phyloP scores from a whole-genome alignment of 2,797 vertebrate species.

The Notoglanidium macrostoma region DNA sequence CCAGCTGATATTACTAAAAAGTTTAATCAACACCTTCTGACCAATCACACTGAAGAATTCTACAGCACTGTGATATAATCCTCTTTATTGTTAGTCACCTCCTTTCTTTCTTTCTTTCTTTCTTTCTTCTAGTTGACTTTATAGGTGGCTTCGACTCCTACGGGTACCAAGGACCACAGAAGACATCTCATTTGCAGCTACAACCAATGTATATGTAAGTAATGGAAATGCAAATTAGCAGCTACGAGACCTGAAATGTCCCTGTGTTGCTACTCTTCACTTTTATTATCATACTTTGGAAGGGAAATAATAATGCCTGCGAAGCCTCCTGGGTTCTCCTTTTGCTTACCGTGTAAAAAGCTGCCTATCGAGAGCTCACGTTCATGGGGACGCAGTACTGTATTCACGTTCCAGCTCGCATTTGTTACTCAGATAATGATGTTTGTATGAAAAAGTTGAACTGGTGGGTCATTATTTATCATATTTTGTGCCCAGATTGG shows the following conservation, averaged over 20 bases:
- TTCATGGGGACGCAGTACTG: background rate
- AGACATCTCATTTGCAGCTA: slow-evolving; percentile 98
- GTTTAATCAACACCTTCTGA: background rate
- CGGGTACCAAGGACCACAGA: slow-evolving; percentile 98
- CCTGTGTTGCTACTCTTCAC: background rate
- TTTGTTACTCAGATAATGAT: background rate
- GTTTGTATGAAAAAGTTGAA: background rate
- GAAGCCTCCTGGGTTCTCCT: background rate
- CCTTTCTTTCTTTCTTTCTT: background rate
- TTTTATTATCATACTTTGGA: background rate
- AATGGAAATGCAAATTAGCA: slow-evolving; percentile 36
- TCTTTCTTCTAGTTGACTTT: slow-evolving; percentile 90
- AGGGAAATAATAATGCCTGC: background rate
- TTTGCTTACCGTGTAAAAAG: background rate
- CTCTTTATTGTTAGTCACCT: background rate
- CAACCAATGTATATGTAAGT: slow-evolving; percentile 99
- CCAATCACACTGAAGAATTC: background rate
- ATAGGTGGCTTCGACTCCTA: slow-evolving; percentile 99
- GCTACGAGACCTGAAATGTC: background rate
- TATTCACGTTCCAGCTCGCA: background rate
- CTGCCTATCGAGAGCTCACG: background rate
- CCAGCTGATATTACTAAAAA: background rate
- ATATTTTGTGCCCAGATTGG: background rate
- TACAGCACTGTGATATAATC: background rate
- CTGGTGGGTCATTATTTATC: background rate